Evolutionary conservation across 2,113 vertebrate genomes (phyloP).

Genomic region (Ellobius talpinus): DNA sequence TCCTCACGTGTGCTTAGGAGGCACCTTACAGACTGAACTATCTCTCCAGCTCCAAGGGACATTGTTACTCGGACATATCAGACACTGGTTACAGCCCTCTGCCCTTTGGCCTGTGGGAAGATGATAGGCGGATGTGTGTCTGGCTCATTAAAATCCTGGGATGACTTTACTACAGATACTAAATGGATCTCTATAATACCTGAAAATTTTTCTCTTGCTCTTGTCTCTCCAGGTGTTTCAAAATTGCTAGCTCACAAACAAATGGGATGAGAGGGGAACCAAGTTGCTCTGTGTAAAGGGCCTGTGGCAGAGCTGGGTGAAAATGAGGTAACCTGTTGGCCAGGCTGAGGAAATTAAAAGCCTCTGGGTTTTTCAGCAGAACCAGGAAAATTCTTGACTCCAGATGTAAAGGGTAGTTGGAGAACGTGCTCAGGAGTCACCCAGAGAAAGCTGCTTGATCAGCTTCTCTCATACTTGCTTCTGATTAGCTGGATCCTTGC

Average conservation of each 20-base stretch:
- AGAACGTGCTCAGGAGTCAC: background rate
- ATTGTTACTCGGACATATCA: fast-evolving
- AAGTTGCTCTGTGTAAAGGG: background rate
- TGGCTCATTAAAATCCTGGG: background rate
- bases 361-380: background rate
- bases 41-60: background rate
- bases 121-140: fast-evolving
- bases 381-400: background rate
- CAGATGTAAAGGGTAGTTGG: background rate
- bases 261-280: background rate
- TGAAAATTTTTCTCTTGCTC: background rate
- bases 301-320: background rate
- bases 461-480: conserved; percentile 17
- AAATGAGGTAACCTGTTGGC: background rate
- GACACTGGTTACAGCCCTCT: background rate
- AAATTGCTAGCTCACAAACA: background rate
- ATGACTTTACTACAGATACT: background rate
- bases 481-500: background rate
- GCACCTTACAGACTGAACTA: background rate
- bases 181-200: background rate
- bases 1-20: no score
- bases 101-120: background rate
- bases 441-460: background rate
- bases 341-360: background rate
- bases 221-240: background rate